These are phyloP conservation scores for Eristalinus aeneus DNA, from an alignment of 2,888 invertebrate species.

Conservation along the genomic window DNA sequence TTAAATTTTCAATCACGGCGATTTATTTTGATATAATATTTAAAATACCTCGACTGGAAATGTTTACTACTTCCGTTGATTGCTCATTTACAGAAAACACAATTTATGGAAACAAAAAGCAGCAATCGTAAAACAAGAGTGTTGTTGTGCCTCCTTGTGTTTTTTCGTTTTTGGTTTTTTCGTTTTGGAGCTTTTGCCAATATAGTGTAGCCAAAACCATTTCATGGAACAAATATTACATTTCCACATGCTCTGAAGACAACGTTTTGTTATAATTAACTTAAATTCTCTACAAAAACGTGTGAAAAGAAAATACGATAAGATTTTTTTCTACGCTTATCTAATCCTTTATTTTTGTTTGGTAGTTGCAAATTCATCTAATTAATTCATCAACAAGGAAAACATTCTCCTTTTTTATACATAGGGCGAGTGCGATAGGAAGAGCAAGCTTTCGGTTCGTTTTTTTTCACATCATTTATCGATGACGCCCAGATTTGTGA, in stretches of 20 bases:
- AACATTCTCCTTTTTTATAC: background rate
- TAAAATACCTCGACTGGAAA: background rate
- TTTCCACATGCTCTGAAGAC: background rate
- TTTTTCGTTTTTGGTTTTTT: background rate
- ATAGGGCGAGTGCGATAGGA: background rate
- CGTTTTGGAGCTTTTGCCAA: background rate
- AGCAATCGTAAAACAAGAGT: background rate
- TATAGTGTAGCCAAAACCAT: slow-evolving; percentile 4
- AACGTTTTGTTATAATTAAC: background rate
- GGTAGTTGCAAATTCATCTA: background rate
- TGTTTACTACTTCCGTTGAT: slow-evolving; percentile 1
- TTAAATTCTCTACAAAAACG: background rate
- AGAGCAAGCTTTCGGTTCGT: background rate
- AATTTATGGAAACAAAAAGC: background rate
- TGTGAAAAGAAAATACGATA: background rate
- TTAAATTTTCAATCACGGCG: background rate
- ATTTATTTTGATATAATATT: background rate
- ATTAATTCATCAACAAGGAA: background rate
- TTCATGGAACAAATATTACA: background rate
- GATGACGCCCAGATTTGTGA: background rate
- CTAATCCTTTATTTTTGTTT: too few species aligned
- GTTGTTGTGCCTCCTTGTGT: background rate
- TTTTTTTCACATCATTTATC: background rate
- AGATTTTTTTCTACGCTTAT: background rate
- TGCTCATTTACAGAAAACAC: background rate